These are phyloP conservation scores for Denticeps clupeoides DNA, from an alignment of 2,797 vertebrate genomes.

Conservation along the genomic window DNA sequence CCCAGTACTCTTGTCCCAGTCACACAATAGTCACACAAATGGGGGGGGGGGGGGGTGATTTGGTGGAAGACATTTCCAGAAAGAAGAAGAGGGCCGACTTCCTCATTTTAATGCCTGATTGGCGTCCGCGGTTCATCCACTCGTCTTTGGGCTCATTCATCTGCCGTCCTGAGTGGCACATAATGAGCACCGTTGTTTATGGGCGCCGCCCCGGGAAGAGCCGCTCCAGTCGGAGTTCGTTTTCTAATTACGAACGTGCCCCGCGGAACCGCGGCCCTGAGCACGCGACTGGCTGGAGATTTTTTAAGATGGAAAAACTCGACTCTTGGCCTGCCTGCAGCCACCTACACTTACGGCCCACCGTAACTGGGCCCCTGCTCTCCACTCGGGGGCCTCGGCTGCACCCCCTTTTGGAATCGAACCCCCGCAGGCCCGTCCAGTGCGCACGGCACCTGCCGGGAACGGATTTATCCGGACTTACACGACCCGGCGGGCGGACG, in stretches of 20 bases:
- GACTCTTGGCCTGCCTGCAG: too few species aligned
- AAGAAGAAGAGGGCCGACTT: constrained; percentile 20
- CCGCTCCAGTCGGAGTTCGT: constrained; percentile 16
- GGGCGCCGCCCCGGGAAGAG: constrained; percentile 33
- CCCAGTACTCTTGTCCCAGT: too few species aligned
- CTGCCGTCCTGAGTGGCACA: constrained; percentile 37
- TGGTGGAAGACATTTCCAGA: not conserved
- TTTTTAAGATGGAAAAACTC: too few species aligned
- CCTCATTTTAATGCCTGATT: constrained; percentile 24
- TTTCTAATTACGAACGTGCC: too few species aligned
- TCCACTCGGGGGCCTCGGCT: too few species aligned
- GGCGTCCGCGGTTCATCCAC: constrained; percentile 33
- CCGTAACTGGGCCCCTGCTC: too few species aligned
- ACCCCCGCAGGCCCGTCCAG: too few species aligned
- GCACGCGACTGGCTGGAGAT: too few species aligned
- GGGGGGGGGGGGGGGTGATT: constrained; percentile 21
- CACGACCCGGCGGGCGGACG: constrained; percentile 8
- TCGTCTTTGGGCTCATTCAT: constrained; percentile 32
- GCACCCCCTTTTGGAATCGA: too few species aligned
- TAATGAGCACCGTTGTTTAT: constrained; percentile 52
- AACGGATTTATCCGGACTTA: constrained; percentile 22
- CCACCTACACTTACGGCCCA: too few species aligned
- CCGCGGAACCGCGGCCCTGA: too few species aligned
- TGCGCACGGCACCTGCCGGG: constrained; percentile 15
- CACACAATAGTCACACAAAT: too few species aligned